Evolutionary conservation across 1,140 invertebrate species (phyloP), one percentile per base, ranked within the genome.

Genomic region (Idris sp.): DNA sequence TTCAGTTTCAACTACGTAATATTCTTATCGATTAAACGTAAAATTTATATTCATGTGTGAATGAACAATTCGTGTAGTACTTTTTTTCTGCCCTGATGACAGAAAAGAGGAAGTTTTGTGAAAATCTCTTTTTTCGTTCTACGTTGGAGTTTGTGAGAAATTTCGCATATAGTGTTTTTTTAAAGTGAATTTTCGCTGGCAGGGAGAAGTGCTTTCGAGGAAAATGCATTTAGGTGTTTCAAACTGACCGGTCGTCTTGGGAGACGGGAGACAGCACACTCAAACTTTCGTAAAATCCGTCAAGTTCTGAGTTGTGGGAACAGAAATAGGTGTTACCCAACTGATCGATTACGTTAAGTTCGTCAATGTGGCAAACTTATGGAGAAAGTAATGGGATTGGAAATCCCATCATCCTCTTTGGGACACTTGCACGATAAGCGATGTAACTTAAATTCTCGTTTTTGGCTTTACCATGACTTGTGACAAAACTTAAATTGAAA

Each of bases 191-290:
- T 68, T 49, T 0, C n/a, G n/a, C n/a, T n/a, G n/a, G n/a, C n/a
- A n/a, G n/a, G n/a, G n/a, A n/a, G 44, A 46, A 59, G 44, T 41
- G 49, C 33, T 46, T 31, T 19, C 33, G 3, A 53, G 40, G 4
- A 22, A 51, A 68, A 68, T 53, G 53, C 44, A 72, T 62, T 72
- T 56, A 46, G 25, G 25, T 62, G 36, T 62, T 71, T 62, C 59
- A 53, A 73, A 59, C 59, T 73, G 69, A 73, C 69, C 69, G 53
- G 30, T 16, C 53, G 69, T 53, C 59, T 65, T 65, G 16, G 31
- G 25, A 53, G 26, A 28, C 36, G 11, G 2, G 2, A 38, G 14
- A 38, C 22, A 28, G 25, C 8, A 26, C 19, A 36, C 58, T 26
- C 25, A 41, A 73, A 73, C 35, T 73, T n/a, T 64, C 22, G 22